Evolutionary conservation across 2,113 vertebrate genomes (phyloP).

Genomic region (pig (Sus scrofa)): T2T-Sscrofa CM000822.6:84964501-84965000

Average conservation of each 20-base stretch:
- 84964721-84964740: background rate
- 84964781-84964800: background rate
- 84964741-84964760: background rate
- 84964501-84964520: background rate
- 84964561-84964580: background rate
- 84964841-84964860: background rate
- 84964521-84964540: too few relatives aligned
- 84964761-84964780: background rate
- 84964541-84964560: background rate
- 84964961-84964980: background rate
- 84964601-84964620: background rate
- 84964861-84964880: too few relatives aligned
- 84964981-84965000: conserved; percentile 44
- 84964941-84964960: background rate
- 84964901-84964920: background rate
- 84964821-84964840: background rate
- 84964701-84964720: background rate
- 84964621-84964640: too few relatives aligned
- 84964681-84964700: background rate
- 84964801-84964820: background rate
- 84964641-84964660: too few relatives aligned
- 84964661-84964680: background rate
- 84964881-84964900: background rate
- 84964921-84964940: background rate
- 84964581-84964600: background rate